These are phyloP conservation scores for Ceratosolen solmsi DNA, from an alignment of 1,140 invertebrate genomes.

Conservation along the genomic window DNA sequence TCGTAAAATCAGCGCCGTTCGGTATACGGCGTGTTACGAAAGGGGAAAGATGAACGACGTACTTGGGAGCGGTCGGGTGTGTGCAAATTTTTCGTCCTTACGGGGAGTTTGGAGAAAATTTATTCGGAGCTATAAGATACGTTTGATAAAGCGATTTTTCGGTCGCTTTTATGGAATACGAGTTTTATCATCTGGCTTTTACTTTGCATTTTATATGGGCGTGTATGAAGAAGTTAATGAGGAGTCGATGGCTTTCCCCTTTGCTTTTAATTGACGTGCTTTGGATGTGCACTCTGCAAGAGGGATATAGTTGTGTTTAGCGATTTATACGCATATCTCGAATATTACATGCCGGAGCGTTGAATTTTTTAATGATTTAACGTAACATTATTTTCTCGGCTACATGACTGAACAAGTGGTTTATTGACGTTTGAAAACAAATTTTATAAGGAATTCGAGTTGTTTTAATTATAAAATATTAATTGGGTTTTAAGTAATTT, in stretches of 20 bases:
- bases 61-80: background rate
- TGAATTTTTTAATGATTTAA: background rate
- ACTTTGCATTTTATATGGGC: conserved; percentile 11
- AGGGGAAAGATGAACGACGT: conserved; percentile 12
- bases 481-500: too few species aligned
- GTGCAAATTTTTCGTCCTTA: conserved; percentile 37
- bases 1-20: conserved; percentile 30
- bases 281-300: too few species aligned
- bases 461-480: too few species aligned
- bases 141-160: conserved; percentile 25
- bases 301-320: background rate
- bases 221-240: background rate
- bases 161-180: conserved; percentile 15
- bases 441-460: too few species aligned
- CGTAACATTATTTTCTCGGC: background rate
- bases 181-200: conserved; percentile 17
- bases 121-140: conserved; percentile 15
- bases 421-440: background rate
- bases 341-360: background rate
- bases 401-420: background rate
- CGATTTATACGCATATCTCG: background rate
- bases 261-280: background rate
- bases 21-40: background rate
- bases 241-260: conserved; percentile 11
- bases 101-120: conserved; percentile 23